Base-by-base conservation (phyloP, 2,888 invertebrate species). In the Agrochola litura region DNA sequence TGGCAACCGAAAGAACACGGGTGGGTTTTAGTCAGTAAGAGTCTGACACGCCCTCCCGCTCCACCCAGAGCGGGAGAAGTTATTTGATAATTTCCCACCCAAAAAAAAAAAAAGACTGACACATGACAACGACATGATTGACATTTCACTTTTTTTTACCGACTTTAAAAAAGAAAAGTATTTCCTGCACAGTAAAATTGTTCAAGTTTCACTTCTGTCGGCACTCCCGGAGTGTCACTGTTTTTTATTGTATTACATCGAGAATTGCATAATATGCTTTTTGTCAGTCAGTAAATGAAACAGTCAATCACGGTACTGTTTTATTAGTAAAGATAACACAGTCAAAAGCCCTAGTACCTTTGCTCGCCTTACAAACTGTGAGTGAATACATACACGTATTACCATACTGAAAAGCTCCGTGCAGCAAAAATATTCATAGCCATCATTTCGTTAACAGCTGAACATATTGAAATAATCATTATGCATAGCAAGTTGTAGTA, bases 371-470 rank as follows among this genome's bases (percentile, higher is more conserved):
- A 49, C 54, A 60, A 43, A 65, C 58, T 61, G 71, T 5, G n/a
- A 70, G 70, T 82, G 72, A 77, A 82, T 82, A 49, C 52, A 82
- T 61, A 60, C 46, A 85, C 81, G 82, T 85, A 89, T 87, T 87
- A 83, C 79, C 79, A 77, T 81, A 71, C 41, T 77, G 81, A 83
- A 87, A 83, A 80, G 81, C 74, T 73, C 76, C 30, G 67, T 72
- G 69, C 65, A 69, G 68, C 66, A 69, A 79, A 70, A 73, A 63
- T 75, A 71, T 77, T 73, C 86, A 73, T 80, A 73, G 73, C 52
- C 77, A 66, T 66, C 64, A 77, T 82, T 77, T 71, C 70, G 66
- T 78, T 69, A 63, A 76, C 25, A 71, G 63, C 77, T 65, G 83
- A 83, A 74, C 83, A 85, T 86, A 80, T 61, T 75, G 76, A 72